Conservation (phyloP, 2,888 invertebrate species). For the Bellardia bayeri region DNA sequence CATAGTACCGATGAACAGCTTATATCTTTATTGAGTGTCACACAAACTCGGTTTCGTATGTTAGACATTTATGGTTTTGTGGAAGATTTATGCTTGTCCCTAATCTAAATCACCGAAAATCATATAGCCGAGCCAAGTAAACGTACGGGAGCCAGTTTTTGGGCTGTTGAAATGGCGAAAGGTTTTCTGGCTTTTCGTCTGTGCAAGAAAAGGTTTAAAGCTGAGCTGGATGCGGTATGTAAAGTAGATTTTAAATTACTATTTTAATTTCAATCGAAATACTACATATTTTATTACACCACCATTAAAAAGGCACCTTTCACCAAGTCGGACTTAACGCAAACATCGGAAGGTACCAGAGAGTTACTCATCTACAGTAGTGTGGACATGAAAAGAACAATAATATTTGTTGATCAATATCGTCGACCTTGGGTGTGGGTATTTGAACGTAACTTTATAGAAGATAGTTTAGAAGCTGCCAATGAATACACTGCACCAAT, state of each 20-base stretch:
- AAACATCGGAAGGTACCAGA: constrained; percentile 77
- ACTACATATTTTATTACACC: constrained; percentile 76
- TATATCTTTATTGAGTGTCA: constrained; percentile 76
- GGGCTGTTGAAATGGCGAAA: constrained; percentile 80
- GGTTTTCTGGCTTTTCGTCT: constrained; percentile 80
- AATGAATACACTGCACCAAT: constrained; percentile 79
- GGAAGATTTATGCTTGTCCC: constrained; percentile 79
- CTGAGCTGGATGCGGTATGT: constrained; percentile 79
- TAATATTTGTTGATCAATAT: constrained; percentile 81
- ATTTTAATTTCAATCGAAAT: too few relatives aligned
- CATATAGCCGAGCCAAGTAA: constrained; percentile 70
- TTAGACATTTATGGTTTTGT: constrained; percentile 80
- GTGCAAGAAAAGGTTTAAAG: constrained; percentile 81
- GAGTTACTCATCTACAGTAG: constrained; percentile 78
- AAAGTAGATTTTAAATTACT: background rate
- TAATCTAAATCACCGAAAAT: constrained; percentile 81
- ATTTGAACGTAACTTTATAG: constrained; percentile 78
- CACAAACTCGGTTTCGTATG: constrained; percentile 80
- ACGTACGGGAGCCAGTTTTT: constrained; percentile 81
- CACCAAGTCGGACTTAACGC: constrained; percentile 76
- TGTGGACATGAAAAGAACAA: constrained; percentile 78
- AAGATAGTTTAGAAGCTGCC: constrained; percentile 75
- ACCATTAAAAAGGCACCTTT: constrained; percentile 76
- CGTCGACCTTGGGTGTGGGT: constrained; percentile 80
- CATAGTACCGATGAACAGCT: constrained; percentile 72